Evolutionary conservation across 2,797 vertebrate genomes (phyloP), one percentile per base, ranked within the genome.

Genomic region (Dendrocincla tyrannina): DNA sequence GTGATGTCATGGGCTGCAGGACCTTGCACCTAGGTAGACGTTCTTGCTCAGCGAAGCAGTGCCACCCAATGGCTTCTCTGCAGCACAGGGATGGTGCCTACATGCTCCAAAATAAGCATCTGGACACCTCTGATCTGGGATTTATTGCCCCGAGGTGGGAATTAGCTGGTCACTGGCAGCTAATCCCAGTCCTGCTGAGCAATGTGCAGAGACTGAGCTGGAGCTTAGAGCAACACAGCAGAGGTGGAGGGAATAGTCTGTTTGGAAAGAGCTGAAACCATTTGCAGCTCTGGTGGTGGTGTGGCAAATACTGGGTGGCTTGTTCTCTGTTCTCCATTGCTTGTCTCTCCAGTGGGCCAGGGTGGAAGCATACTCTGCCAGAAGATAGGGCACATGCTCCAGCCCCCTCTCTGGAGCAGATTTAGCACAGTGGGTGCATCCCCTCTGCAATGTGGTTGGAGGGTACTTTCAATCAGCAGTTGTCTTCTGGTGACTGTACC

Each of bases 61-160:
- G 92, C 97, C 97, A 96, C 95, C 97, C 86, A 85, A 91, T 96
- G 97, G 96, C 69, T 91, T 53, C 80, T 79, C 56, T 37, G 68
- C 64, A 88, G 76, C 67, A 85, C 25, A 67, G 74, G 59, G 44
- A 8, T 13, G 37, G 44, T 88, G 49, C 37, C 55, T 60, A 2
- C 0, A 0, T 67, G 60, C 56, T 87, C 68, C 74, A 30, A 4
- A 79, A 35, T 0, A 55, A 18, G 25, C 66, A 73, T 25, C 30
- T 47, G 41, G 28, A 7, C 50, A 49, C n/a, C 46, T 80, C 52
- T 67, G 50, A 12, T 39, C 66, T 73, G 67, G 50, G 55, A 35
- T 79, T 95, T 88, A 55, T 35, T 91, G 37, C 41, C 62, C 16
- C 0, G 0, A 77, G 42, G 42, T 50, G 68, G 49, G 75, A 85